Evolutionary conservation across 2,888 invertebrate genomes (phyloP).

Genomic region (Horisme vitalbata): DNA sequence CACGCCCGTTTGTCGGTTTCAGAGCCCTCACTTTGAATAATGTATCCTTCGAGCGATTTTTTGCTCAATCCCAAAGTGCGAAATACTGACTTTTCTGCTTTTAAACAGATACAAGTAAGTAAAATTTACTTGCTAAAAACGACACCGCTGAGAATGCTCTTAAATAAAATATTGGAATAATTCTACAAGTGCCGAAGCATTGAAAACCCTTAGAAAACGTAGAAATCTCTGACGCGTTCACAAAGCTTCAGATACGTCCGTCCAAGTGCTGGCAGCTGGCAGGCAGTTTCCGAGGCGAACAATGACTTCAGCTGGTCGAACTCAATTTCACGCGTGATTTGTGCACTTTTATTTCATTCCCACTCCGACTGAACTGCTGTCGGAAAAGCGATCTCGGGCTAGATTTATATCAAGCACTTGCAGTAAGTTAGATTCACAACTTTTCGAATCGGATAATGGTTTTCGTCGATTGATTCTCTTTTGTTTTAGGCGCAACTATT

Average conservation of each 20-base stretch:
- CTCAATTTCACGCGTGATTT: constrained; percentile 82
- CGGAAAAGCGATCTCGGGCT: constrained; percentile 41
- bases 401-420: constrained; percentile 36
- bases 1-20: constrained; percentile 49
- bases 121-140: constrained; percentile 19
- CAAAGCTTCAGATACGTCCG: constrained; percentile 39
- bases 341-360: constrained; percentile 75
- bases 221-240: constrained; percentile 22
- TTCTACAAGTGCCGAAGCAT: constrained; percentile 11
- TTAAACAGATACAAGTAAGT: constrained; percentile 39
- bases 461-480: constrained; percentile 21
- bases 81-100: constrained; percentile 41
- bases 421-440: constrained; percentile 26
- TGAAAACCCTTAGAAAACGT: constrained; percentile 14
- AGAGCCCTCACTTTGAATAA: constrained; percentile 63
- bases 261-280: constrained; percentile 41
- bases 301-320: constrained; percentile 69
- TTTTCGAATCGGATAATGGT: constrained; percentile 21
- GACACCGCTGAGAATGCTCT: constrained; percentile 6
- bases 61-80: constrained; percentile 49
- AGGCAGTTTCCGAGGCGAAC: constrained; percentile 57
- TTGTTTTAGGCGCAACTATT: constrained; percentile 19
- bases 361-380: constrained; percentile 53
- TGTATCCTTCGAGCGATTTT: constrained; percentile 61
- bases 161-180: too few relatives aligned